Evolutionary conservation across 2,888 invertebrate genomes (phyloP).

Genomic region (Patella ulyssiponensis): DNA sequence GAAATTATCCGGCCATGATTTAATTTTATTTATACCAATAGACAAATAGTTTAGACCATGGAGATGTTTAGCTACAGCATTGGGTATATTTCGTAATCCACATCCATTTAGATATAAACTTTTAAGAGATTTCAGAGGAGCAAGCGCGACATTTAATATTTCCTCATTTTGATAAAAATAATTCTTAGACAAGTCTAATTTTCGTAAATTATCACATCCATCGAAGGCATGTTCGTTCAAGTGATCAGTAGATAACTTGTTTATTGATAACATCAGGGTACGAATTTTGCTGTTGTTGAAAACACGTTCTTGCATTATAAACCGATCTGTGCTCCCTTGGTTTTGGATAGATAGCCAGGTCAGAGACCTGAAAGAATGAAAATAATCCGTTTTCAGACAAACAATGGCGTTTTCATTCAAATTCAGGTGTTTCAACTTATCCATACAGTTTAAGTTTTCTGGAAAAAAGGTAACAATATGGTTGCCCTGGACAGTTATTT

Average conservation of each 20-base stretch:
- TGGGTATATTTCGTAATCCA: too few species aligned
- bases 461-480: neutral
- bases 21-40: too few species aligned
- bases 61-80: too few species aligned
- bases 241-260: neutral
- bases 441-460: neutral
- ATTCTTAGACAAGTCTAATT: slow-evolving; percentile 3
- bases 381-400: neutral
- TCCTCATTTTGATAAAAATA: neutral
- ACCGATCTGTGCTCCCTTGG: neutral
- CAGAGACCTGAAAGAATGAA: neutral
- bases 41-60: too few species aligned
- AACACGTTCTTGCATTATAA: neutral
- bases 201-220: neutral
- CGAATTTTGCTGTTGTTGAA: slow-evolving; percentile 8
- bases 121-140: too few species aligned
- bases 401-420: slow-evolving; percentile 2
- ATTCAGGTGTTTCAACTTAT: neutral
- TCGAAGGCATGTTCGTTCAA: neutral
- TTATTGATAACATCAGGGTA: neutral
- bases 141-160: too few species aligned
- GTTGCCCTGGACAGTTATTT: neutral
- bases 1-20: too few species aligned
- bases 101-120: too few species aligned
- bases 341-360: neutral